These are phyloP conservation scores for Pristionchus pacificus DNA, from an alignment of 1,140 invertebrate genomes.

Conservation along the genomic window DNA sequence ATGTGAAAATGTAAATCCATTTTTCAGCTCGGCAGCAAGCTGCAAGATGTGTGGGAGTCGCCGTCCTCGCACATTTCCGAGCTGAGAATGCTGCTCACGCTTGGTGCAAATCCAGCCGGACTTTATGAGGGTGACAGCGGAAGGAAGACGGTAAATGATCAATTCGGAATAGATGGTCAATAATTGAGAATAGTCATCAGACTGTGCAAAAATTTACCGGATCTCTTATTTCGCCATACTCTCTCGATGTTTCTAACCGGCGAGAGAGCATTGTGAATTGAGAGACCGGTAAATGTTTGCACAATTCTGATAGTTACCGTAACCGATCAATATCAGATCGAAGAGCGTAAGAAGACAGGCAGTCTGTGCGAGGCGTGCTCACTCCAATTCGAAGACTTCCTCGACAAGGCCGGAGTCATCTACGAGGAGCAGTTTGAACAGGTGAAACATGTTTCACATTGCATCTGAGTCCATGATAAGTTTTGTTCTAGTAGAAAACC, in stretches of 20 bases:
- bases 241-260: too few relatives aligned
- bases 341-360: conserved; percentile 10
- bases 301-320: conserved; percentile 33
- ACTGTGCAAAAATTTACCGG: too few relatives aligned
- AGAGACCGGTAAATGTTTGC: too few relatives aligned
- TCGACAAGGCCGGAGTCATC: conserved; percentile 26
- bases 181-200: conserved; percentile 27
- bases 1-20: not conserved
- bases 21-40: conserved; percentile 42
- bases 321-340: conserved; percentile 19
- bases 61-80: conserved; percentile 49
- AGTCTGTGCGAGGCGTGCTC: conserved; percentile 23
- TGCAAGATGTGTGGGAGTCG: conserved; percentile 41
- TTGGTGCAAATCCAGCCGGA: conserved; percentile 36
- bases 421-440: conserved; percentile 33
- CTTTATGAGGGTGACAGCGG: conserved; percentile 44
- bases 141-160: conserved; percentile 37
- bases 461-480: not conserved
- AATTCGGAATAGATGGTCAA: too few relatives aligned
- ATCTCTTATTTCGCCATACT: too few relatives aligned
- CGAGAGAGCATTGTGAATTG: too few relatives aligned
- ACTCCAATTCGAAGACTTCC: conserved; percentile 24
- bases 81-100: conserved; percentile 39
- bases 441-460: conserved; percentile 13
- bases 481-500: too few relatives aligned